phyloP scores from a whole-genome alignment of 2,888 invertebrate species.

The Carterocephalus palaemon region DNA sequence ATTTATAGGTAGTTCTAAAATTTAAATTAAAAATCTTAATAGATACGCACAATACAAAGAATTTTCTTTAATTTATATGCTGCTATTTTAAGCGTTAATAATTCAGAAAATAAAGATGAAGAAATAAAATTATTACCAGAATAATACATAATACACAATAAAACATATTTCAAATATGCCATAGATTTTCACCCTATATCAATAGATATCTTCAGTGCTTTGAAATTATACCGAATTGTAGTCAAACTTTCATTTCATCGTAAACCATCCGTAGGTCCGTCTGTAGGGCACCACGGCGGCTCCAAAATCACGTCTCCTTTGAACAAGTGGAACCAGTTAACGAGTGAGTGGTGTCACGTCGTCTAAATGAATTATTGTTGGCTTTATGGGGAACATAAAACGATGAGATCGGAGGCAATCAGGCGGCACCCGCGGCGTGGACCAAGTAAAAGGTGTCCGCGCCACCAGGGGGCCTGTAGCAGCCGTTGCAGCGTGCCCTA shows the following conservation, averaged over 20 bases:
- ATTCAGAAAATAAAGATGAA: too few relatives aligned
- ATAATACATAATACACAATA: too few relatives aligned
- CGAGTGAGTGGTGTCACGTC: slow-evolving; percentile 77
- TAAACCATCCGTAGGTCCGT: neutral
- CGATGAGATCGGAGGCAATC: slow-evolving; percentile 78
- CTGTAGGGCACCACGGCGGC: slow-evolving; percentile 10
- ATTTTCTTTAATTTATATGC: too few relatives aligned
- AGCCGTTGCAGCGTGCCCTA: slow-evolving; percentile 66
- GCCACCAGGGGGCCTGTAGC: slow-evolving; percentile 61
- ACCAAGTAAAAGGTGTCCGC: slow-evolving; percentile 72
- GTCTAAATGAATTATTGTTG: slow-evolving; percentile 79
- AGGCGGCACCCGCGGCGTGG: slow-evolving; percentile 73
- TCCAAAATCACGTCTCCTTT: slow-evolving; percentile 50
- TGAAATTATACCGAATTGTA: too few relatives aligned
- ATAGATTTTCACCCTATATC: too few relatives aligned
- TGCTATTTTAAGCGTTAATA: too few relatives aligned
- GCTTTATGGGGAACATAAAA: slow-evolving; percentile 77
- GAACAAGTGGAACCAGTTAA: slow-evolving; percentile 66
- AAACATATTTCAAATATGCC: too few relatives aligned
- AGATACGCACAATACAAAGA: too few relatives aligned
- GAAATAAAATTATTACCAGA: too few relatives aligned
- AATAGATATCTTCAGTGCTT: too few relatives aligned
- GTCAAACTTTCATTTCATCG: slow-evolving; percentile 16
- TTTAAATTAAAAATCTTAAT: too few relatives aligned
- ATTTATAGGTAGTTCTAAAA: too few relatives aligned